Evolutionary conservation across 1,140 invertebrate genomes (phyloP).

Genomic region (Contarinia nasturtii): DNA sequence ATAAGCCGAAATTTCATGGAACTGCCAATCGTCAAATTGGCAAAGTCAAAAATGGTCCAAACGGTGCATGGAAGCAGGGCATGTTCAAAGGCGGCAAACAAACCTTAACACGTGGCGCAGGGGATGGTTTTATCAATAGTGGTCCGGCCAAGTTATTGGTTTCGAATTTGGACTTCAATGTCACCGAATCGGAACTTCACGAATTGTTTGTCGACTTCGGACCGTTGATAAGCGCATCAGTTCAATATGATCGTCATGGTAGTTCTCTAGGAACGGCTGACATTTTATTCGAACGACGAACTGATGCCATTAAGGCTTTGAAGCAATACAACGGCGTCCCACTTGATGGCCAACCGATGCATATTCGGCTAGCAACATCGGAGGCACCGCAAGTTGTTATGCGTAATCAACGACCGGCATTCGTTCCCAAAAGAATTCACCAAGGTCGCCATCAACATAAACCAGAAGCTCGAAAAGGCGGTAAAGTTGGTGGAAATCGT

Average conservation of each 20-base stretch:
- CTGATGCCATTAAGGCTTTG: constrained; percentile 88
- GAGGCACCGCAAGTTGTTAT: constrained; percentile 33
- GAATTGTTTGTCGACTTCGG: constrained; percentile 97
- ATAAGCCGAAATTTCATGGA: constrained; percentile 4
- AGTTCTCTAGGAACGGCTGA: constrained; percentile 85
- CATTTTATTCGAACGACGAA: constrained; percentile 80
- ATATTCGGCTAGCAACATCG: constrained; percentile 74
- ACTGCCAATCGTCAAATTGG: constrained; percentile 13
- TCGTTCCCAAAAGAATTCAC: constrained; percentile 2
- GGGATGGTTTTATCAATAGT: constrained; percentile 27
- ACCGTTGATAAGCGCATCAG: constrained; percentile 75
- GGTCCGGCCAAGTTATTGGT: constrained; percentile 75
- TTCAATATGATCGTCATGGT: constrained; percentile 94
- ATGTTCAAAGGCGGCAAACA: constrained; percentile 70
- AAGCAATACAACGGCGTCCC: constrained; percentile 97
- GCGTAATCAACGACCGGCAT: constrained; percentile 13
- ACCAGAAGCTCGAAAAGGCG: constrained; percentile 3
- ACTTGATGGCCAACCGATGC: constrained; percentile 89
- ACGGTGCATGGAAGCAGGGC: constrained; percentile 91
- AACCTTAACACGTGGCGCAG: constrained; percentile 23
- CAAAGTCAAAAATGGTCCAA: constrained; percentile 28
- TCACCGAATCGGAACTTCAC: constrained; percentile 89
- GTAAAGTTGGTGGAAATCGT: constrained; percentile 28
- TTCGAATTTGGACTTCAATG: constrained; percentile 91
- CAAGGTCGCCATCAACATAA: neutral